Base-by-base conservation (phyloP, 35 echinoderm and acorn worm species). In the Stichopus chloronotus region DNA sequence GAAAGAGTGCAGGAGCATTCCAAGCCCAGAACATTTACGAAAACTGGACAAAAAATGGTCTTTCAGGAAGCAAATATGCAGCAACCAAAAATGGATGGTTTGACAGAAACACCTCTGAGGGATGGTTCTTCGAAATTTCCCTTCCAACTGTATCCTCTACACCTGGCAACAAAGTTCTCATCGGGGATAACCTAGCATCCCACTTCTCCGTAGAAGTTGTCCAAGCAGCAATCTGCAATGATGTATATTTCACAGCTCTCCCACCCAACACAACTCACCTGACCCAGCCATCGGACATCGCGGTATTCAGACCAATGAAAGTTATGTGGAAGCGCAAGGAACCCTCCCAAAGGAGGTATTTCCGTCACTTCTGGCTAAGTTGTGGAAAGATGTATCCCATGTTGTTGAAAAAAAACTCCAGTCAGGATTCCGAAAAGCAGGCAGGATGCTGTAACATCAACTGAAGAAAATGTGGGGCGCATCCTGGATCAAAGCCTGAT, bases 31-130 rank as follows among this genome's bases (percentile, higher is more conserved):
- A 87, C 21, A 12, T 56, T 10, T 87, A 87, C 52, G 85, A 87
- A 87, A 63, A 63, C 16, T 87, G 85, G 85, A 87, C 21, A n/a
- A 63, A 58, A n/a, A n/a, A n/a, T n/a, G n/a, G n/a, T n/a, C n/a
- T n/a, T n/a, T n/a, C n/a, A n/a, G n/a, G n/a, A n/a, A n/a, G n/a
- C n/a, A n/a, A n/a, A n/a, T n/a, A n/a, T n/a, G n/a, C n/a, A n/a
- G n/a, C n/a, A n/a, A n/a, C n/a, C n/a, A n/a, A 84, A 56, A 93
- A 52, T 57, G 80, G 92, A 8, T 93, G 59, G 92, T 86, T 93
- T 30, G 65, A 86, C 59, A 86, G 21, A 12, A 53, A 86, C 16
- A 54, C 92, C 92, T 5, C 79, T 93, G 9, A 78, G 85, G 84
- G 92, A 84, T 84, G 79, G 79, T 3, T 57, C n/a, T n/a, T n/a